Percentiles rank a stretch among this genome's conserved stretches.
Conservation (phyloP, 2,888 invertebrate species). For the Pterostichus madidus region DNA sequence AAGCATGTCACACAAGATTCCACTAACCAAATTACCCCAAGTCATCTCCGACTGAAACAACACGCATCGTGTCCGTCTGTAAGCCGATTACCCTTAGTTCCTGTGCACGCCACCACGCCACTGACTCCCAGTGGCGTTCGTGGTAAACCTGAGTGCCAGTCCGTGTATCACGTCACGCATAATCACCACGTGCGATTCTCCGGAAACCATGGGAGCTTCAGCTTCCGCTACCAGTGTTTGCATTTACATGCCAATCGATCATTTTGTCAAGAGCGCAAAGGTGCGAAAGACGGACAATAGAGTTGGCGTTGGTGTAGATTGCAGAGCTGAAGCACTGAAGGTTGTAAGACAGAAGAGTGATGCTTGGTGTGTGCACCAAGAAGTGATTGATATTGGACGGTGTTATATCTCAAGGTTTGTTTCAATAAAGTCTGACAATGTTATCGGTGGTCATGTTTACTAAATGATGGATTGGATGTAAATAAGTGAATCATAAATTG, state of each 20-base stretch:
- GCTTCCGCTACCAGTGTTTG: not conserved
- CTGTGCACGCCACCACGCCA: not conserved
- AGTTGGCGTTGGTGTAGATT: not conserved
- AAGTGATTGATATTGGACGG: too few relatives aligned
- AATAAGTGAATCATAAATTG: too few relatives aligned
- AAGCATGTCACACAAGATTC: too few relatives aligned
- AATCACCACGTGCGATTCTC: conserved; percentile 59
- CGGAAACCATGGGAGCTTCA: conserved; percentile 31
- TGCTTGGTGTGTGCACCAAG: too few relatives aligned
- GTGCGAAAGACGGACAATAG: not conserved
- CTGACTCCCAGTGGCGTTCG: not conserved
- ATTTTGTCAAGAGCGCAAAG: conserved; percentile 33
- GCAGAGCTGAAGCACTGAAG: not conserved
- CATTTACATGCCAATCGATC: conserved; percentile 50
- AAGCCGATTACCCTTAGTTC: conserved; percentile 5
- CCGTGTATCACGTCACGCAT: conserved; percentile 64
- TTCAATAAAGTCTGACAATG: too few relatives aligned
- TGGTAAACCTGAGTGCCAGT: conserved; percentile 33
- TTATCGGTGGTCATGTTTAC: not conserved
- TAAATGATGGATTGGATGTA: not conserved
- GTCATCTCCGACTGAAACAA: too few relatives aligned
- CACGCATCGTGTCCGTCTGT: not conserved
- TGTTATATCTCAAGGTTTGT: too few relatives aligned
- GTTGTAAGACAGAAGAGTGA: not conserved
- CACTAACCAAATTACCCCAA: conserved; percentile 21